Base-by-base conservation (phyloP, 2,888 invertebrate genomes). In the Agriopis leucophaearia region DNA sequence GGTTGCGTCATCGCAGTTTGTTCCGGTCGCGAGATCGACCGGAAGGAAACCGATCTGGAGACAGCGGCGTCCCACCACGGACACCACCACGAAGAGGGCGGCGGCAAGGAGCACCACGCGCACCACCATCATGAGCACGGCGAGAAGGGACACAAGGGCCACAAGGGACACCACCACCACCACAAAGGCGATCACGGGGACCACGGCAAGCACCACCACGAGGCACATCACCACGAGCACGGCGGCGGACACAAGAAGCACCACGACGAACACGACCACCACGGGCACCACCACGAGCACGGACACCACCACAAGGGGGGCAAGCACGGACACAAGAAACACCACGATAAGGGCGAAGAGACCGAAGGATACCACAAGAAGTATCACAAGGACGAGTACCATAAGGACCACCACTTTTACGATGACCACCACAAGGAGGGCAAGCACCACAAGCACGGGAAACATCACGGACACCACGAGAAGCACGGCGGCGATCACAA, bases 361-460 rank as follows among this genome's bases (percentile, higher is more conserved):
- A 96, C 96, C 56, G 95, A 96, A 73, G 97, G 97, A 10, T 97
- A 96, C 87, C 97, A 97, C 84, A 96, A 97, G 89, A 97, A 97
- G 81, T 96, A 96, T 79, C 97, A 97, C 87, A 97, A 98, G 85
- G 97, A 97, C 83, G 97, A 97, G 84, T 97, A 96, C 87, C 96
- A 97, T 82, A 97, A 97, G 87, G 96, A 97, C 81, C 97, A 97
- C 85, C 97, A 97, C 93, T 97, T 97, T 94, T 97, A 97, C 88
- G 97, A 97, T 78, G 97, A 97, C 84, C 96, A 96, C 82, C 97
- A 97, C 88, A 97, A 97, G 82, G 97, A 96, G 66, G 97, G 97
- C 56, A 96, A 97, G 82, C 97, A 97, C 84, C 96, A 96, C 85
- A 97, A 97, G 81, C 96, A 96, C 79, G 97, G 97, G 9, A 94